Evolutionary conservation across 2,888 invertebrate genomes (phyloP).

Genomic region (Agrotis segetum): DNA sequence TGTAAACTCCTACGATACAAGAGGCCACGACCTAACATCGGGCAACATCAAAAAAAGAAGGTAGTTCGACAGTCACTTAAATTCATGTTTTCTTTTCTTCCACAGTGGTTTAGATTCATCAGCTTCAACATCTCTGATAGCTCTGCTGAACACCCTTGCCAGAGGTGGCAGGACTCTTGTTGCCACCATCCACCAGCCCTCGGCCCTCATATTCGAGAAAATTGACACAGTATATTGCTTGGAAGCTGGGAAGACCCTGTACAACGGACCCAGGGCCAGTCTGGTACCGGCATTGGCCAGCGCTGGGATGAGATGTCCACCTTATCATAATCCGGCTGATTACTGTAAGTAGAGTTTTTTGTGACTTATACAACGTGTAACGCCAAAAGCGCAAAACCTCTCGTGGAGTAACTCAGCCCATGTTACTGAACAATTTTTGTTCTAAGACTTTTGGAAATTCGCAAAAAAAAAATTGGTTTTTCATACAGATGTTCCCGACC

Average conservation of each 20-base stretch:
- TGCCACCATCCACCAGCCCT: constrained; percentile 98
- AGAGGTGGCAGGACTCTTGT: constrained; percentile 96
- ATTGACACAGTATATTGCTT: constrained; percentile 97
- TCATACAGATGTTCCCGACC: no score
- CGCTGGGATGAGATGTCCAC: constrained; percentile 95
- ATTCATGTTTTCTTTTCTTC: background rate
- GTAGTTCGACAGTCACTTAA: no score
- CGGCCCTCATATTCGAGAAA: constrained; percentile 97
- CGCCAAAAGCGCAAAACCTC: no score
- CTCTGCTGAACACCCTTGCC: constrained; percentile 95
- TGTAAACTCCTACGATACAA: no score
- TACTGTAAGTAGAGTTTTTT: constrained; percentile 93
- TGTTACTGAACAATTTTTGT: no score
- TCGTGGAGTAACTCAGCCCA: no score
- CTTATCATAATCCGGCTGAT: constrained; percentile 99
- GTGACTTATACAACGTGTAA: background rate
- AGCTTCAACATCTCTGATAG: constrained; percentile 96
- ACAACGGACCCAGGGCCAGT: constrained; percentile 94
- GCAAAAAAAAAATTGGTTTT: no score
- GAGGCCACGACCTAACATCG: no score
- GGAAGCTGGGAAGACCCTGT: constrained; percentile 95
- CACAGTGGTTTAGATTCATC: constrained; percentile 96
- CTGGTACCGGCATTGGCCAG: constrained; percentile 95
- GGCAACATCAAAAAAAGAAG: no score
- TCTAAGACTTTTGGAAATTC: no score